Conservation (phyloP, 1,140 invertebrate species). For the Amyelois transitella region DNA sequence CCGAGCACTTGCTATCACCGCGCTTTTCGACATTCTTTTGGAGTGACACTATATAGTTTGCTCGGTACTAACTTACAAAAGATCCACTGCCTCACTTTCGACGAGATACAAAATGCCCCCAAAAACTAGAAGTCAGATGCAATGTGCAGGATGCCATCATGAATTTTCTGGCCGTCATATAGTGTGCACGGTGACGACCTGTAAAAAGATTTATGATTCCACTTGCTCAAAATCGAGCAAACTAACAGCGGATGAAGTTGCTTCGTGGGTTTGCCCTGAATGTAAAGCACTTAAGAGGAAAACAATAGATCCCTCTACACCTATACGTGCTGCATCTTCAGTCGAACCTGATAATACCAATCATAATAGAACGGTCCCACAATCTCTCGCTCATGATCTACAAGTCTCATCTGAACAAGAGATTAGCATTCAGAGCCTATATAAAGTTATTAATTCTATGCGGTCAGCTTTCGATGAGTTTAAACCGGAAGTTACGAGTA, state of each 20-base stretch:
- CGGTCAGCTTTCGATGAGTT: neutral
- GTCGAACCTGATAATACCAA: neutral
- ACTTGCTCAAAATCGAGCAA: neutral
- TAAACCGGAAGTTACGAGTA: neutral
- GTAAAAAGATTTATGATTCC: neutral
- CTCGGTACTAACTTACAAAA: no score
- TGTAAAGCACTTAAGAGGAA: neutral
- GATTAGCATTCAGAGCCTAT: neutral
- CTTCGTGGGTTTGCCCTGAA: neutral
- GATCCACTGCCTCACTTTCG: no score
- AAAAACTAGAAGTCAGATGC: neutral
- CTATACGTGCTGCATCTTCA: neutral
- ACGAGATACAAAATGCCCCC: neutral
- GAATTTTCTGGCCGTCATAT: neutral
- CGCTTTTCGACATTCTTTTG: no score
- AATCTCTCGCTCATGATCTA: neutral
- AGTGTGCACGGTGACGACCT: neutral
- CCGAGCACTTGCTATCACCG: no score
- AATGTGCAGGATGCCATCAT: neutral
- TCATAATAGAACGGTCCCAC: neutral
- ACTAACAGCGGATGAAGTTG: neutral
- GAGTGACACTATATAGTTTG: neutral
- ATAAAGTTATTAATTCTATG: neutral
- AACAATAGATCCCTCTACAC: neutral
- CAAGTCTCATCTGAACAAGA: neutral